Evolutionary conservation across 37 sponge, comb jelly and placozoan species (phyloP).

Genomic region (Beroe forskalii): DNA sequence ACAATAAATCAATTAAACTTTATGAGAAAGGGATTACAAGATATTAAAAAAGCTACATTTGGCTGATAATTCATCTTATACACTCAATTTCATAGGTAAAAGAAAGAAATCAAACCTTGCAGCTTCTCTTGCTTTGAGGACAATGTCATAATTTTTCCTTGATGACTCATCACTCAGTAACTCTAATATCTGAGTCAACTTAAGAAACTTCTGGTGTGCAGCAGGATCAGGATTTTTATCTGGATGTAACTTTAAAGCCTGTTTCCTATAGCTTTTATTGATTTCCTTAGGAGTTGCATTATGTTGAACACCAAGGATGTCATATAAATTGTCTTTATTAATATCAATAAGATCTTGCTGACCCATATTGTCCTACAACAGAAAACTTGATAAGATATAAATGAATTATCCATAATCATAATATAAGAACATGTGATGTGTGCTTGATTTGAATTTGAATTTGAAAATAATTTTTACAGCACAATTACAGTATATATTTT

Average conservation of each 20-base stretch:
- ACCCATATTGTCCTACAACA: not conserved
- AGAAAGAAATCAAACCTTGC: not conserved
- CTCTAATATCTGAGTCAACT: slow-evolving; percentile 59
- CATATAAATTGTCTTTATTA: slow-evolving; percentile 48
- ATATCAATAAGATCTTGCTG: slow-evolving; percentile 53
- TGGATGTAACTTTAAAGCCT: slow-evolving; percentile 36
- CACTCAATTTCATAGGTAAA: not conserved
- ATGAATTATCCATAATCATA: no score
- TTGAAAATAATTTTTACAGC: no score
- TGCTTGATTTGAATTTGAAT: no score
- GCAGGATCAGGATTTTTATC: slow-evolving; percentile 61
- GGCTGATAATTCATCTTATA: no score
- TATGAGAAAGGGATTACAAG: no score
- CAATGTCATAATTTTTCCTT: slow-evolving; percentile 30
- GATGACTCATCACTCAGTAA: not conserved
- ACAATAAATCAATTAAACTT: no score
- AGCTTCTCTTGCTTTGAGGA: slow-evolving; percentile 55
- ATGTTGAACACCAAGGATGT: slow-evolving; percentile 32
- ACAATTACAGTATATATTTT: no score
- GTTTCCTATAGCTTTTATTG: not conserved
- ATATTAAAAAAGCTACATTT: no score
- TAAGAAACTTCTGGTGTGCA: slow-evolving; percentile 43
- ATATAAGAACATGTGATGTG: no score
- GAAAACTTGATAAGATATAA: no score
- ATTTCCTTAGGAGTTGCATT: slow-evolving; percentile 37